phyloP scores from a whole-genome alignment of 2,113 vertebrate genomes.

The Cairina moschata region DNA sequence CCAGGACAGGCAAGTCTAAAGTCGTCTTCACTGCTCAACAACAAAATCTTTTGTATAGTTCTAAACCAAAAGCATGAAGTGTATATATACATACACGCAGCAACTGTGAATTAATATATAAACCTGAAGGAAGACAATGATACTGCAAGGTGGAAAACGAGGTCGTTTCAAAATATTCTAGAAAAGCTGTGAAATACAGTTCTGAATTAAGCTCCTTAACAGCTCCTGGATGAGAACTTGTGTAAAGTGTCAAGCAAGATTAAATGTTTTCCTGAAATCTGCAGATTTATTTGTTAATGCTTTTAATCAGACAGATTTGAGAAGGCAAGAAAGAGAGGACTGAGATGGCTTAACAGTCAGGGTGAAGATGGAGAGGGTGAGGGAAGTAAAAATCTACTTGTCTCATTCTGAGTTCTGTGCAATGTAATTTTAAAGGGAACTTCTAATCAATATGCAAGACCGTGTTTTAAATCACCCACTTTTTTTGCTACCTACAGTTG shows the following conservation, averaged over 20 bases:
- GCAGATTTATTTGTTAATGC: slow-evolving; percentile 30
- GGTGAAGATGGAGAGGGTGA: background rate
- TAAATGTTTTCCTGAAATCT: slow-evolving; percentile 44
- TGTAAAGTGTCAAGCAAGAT: slow-evolving; percentile 44
- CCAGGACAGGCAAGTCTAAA: background rate
- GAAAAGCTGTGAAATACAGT: slow-evolving; percentile 6
- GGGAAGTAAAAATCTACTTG: background rate
- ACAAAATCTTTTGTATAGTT: background rate
- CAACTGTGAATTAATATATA: background rate
- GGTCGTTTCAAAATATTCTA: slow-evolving; percentile 1
- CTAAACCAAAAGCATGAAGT: background rate
- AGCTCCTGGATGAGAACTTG: background rate
- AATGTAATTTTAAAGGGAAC: background rate
- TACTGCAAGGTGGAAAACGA: background rate
- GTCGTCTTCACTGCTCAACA: background rate
- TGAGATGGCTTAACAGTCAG: background rate
- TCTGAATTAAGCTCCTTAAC: slow-evolving; percentile 49
- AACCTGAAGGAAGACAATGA: background rate
- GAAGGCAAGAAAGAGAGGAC: background rate
- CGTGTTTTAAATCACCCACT: background rate
- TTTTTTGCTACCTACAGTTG: background rate
- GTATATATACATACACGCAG: background rate
- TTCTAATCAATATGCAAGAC: background rate
- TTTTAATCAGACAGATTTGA: slow-evolving; percentile 6
- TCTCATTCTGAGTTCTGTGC: background rate